These are phyloP conservation scores for Aphidoletes aphidimyza DNA, from an alignment of 2,888 invertebrate genomes.

Conservation along the genomic window DNA sequence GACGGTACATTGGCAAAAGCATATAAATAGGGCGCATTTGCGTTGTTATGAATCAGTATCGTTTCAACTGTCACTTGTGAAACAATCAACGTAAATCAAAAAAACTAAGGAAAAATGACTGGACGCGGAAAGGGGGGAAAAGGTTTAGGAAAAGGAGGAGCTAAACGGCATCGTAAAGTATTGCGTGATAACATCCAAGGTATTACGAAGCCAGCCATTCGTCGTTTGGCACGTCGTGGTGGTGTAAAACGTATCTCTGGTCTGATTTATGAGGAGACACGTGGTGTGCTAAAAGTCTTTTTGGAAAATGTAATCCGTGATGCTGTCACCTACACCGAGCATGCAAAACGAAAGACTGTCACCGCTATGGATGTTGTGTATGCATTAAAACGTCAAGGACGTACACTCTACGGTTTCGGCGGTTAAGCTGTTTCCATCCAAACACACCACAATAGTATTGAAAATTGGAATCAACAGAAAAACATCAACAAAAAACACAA, in stretches of 20 bases:
- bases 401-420: conserved; percentile 84
- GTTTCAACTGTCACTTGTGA: background rate
- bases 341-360: conserved; percentile 88
- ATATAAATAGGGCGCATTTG: conserved; percentile 7
- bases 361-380: conserved; percentile 91
- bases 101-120: conserved; percentile 71
- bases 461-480: conserved; percentile 23
- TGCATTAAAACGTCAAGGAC: conserved; percentile 83
- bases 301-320: conserved; percentile 85
- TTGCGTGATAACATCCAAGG: conserved; percentile 82
- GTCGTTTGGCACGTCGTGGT: conserved; percentile 77
- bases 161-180: conserved; percentile 85
- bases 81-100: background rate
- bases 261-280: conserved; percentile 82
- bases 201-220: conserved; percentile 82
- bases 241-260: conserved; percentile 81
- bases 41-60: background rate
- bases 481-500: conserved; percentile 3
- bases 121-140: conserved; percentile 84
- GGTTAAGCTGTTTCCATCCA: conserved; percentile 67
- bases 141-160: conserved; percentile 82
- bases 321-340: conserved; percentile 88
- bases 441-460: background rate
- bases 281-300: conserved; percentile 82
- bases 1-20: background rate